Percentiles rank a stretch among this genome's conserved stretches.
Evolutionary conservation across 2,888 invertebrate species (phyloP).

Genomic region (Hoplodrina ambigua): DNA sequence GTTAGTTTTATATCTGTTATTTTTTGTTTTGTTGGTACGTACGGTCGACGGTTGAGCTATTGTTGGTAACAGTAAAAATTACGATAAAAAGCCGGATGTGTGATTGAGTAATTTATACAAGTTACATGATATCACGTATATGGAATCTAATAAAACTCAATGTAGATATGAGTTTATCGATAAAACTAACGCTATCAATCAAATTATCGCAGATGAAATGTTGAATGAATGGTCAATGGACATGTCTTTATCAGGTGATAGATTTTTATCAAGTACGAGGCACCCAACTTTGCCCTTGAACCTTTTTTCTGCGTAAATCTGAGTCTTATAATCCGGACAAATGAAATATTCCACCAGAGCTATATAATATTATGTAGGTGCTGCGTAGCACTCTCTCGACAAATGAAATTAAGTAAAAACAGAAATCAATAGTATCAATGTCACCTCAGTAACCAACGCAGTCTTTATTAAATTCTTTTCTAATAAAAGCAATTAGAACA

Average conservation of each 20-base stretch:
- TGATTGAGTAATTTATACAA: background rate
- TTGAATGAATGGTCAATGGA: slow-evolving; percentile 3
- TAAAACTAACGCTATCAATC: slow-evolving; percentile 14
- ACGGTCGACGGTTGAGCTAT: slow-evolving; percentile 1
- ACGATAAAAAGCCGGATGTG: background rate
- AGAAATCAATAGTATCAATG: background rate
- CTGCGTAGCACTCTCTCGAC: background rate
- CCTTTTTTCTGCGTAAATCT: background rate
- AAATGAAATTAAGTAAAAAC: background rate
- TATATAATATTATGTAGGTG: too few relatives aligned
- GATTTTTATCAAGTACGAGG: background rate
- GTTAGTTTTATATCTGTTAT: slow-evolving; percentile 78
- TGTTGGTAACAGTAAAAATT: background rate
- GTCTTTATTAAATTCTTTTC: slow-evolving; percentile 41
- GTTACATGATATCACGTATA: background rate
- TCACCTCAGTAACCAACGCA: background rate
- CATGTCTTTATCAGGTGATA: background rate
- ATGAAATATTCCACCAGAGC: slow-evolving; percentile 12
- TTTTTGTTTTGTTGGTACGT: slow-evolving; percentile 64
- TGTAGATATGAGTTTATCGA: background rate
- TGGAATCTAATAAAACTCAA: slow-evolving; percentile 13
- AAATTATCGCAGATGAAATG: slow-evolving; percentile 15
- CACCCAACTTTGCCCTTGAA: too few relatives aligned
- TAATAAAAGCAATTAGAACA: slow-evolving; percentile 70
- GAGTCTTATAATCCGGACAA: background rate